Evolutionary conservation across 2,888 invertebrate genomes (phyloP).

Genomic region (Agrochola lota): DNA sequence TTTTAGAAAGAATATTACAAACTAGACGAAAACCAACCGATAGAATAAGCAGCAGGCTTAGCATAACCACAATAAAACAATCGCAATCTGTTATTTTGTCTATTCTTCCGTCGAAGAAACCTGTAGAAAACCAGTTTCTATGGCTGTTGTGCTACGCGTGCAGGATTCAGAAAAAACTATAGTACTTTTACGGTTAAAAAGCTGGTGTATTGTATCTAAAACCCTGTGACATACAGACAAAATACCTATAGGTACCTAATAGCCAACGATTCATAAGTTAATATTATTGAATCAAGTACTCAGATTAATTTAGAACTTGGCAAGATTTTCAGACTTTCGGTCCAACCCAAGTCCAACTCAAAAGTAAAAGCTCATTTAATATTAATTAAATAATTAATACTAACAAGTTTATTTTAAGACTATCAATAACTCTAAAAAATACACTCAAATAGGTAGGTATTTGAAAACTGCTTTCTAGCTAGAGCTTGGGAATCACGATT

Average conservation of each 20-base stretch:
- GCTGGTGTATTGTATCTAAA: neutral
- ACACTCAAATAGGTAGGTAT: neutral
- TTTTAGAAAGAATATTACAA: too few relatives aligned
- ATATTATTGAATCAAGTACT: neutral
- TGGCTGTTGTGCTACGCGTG: too few relatives aligned
- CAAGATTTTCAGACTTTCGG: conserved; percentile 1
- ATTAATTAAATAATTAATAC: neutral
- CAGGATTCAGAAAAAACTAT: too few relatives aligned
- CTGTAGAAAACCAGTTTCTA: too few relatives aligned
- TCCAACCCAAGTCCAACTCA: neutral
- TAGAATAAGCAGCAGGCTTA: too few relatives aligned
- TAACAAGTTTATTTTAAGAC: neutral
- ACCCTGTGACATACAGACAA: neutral
- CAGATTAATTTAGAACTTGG: neutral
- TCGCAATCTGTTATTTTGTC: too few relatives aligned
- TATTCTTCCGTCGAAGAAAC: too few relatives aligned
- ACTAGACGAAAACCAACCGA: too few relatives aligned
- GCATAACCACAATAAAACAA: too few relatives aligned
- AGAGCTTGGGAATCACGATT: neutral
- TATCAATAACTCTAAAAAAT: neutral
- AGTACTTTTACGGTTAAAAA: neutral
- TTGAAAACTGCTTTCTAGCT: neutral
- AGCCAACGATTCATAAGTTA: neutral
- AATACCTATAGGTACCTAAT: neutral
- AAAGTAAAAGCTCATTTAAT: neutral